phyloP scores from a whole-genome alignment of 2,888 invertebrate genomes.

The Anarsia innoxiella region DNA sequence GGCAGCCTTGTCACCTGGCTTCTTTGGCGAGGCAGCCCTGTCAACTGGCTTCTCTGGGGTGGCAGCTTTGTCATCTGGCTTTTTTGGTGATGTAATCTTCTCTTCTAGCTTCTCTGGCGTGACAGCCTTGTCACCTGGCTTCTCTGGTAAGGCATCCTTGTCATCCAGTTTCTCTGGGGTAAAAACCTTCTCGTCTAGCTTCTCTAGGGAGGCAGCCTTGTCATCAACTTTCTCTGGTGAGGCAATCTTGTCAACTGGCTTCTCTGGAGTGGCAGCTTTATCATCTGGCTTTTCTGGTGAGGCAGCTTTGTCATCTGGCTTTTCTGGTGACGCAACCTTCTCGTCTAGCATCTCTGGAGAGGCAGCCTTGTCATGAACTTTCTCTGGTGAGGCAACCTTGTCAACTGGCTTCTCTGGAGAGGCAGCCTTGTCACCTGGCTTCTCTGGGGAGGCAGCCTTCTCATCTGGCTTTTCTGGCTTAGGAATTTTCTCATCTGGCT shows the following conservation, averaged over 20 bases:
- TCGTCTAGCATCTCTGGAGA: too few species aligned
- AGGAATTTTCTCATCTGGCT: background rate
- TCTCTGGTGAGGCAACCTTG: slow-evolving; percentile 7
- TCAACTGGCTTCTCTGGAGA: slow-evolving; percentile 2
- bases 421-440: background rate
- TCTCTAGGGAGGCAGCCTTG: background rate
- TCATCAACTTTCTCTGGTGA: background rate
- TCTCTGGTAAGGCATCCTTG: too few species aligned
- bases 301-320: slow-evolving; percentile 15
- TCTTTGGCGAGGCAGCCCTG: too few species aligned
- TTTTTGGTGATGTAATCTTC: too few species aligned
- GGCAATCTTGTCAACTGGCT: background rate
- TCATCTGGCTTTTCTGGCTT: background rate
- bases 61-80: too few species aligned
- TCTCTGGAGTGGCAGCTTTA: background rate
- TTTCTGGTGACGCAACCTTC: slow-evolving; percentile 6
- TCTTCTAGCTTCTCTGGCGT: too few species aligned
- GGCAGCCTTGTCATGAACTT: slow-evolving; percentile 6
- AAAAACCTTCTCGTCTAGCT: background rate
- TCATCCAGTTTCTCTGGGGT: too few species aligned
- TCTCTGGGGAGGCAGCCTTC: background rate
- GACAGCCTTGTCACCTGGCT: too few species aligned
- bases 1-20: too few species aligned
- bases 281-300: background rate
- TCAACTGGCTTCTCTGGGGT: too few species aligned